Evolutionary conservation across 2,888 invertebrate species (phyloP), one percentile per base, ranked within the genome.

Genomic region (Metopia argyrocephala): DNA sequence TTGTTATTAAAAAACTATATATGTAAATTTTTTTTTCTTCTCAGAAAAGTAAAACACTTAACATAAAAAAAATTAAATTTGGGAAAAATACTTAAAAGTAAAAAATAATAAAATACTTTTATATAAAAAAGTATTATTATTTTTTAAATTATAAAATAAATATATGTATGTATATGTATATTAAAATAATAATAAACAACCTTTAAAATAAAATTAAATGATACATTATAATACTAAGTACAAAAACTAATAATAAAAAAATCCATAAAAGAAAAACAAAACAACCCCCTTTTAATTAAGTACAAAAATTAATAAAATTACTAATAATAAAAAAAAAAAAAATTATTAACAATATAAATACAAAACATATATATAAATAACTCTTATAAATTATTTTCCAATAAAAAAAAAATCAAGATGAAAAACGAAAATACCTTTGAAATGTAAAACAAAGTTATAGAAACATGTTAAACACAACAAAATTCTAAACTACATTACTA

Each of bases 11-110:
- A 70, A 68, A 70, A 62, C 59, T 45, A 62, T 4, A 73, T 25
- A 65, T 61, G 59, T 52, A 28, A 38, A 18, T n/a, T 27, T 56
- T 68, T 73, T 74, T 76, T 65, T 48, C 59, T 38, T 15, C 61
- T 73, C 45, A 66, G 48, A n/a, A 70, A 61, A 65, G 21, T 50
- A 54, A 50, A 31, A 52, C 15, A 46, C 15, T 61, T 61, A 28
- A 71, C 73, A 50, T 31, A 61, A 59, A 62, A 50, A 27, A 62
- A 46, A 25, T 1, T 45, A 65, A 62, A 46, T 59, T 28, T 80
- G 81, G 81, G 81, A 78, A 81, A 80, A 81, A 78, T 81, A 81
- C 76, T 81, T 81, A 81, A 81, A 76, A 73, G 68, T 69, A 71
- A 38, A 31, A 57, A 61, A 48, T 50, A 69, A 54, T 18, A 57